A percentile compares a stretch with the other conserved stretches of the same genome.
phyloP scores from a whole-genome alignment of 2,113 vertebrate species.

The Phylloscopus whistleri region DNA sequence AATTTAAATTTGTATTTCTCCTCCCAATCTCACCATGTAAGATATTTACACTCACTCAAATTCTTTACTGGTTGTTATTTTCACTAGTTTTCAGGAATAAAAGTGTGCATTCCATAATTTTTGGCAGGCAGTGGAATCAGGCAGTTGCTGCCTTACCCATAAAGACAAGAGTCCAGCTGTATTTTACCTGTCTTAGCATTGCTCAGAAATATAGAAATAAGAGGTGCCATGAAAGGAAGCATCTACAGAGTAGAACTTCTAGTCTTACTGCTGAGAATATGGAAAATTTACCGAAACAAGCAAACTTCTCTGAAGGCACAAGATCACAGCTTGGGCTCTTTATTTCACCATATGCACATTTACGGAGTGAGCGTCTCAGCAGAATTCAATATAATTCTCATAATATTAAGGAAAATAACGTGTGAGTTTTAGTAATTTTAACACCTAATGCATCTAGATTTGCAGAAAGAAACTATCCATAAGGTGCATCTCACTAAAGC shows the following conservation, averaged over 20 bases:
- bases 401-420: background rate
- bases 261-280: background rate
- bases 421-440: background rate
- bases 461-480: background rate
- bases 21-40: fast-evolving
- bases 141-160: background rate
- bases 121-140: background rate
- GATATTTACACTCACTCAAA: background rate
- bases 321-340: background rate
- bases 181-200: background rate
- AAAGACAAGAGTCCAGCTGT: background rate
- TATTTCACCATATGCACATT: background rate
- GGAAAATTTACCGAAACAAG: background rate
- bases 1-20: background rate
- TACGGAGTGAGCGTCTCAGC: background rate
- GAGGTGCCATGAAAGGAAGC: background rate
- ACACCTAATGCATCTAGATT: background rate
- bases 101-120: background rate
- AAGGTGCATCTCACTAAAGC: background rate
- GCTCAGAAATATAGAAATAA: background rate
- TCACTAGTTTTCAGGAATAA: background rate
- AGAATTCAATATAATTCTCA: background rate
- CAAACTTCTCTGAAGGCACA: background rate
- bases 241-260: background rate
- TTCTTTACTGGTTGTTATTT: background rate